phyloP scores from a whole-genome alignment of 1,140 invertebrate species.

The Eurytemora carolleeae region DNA sequence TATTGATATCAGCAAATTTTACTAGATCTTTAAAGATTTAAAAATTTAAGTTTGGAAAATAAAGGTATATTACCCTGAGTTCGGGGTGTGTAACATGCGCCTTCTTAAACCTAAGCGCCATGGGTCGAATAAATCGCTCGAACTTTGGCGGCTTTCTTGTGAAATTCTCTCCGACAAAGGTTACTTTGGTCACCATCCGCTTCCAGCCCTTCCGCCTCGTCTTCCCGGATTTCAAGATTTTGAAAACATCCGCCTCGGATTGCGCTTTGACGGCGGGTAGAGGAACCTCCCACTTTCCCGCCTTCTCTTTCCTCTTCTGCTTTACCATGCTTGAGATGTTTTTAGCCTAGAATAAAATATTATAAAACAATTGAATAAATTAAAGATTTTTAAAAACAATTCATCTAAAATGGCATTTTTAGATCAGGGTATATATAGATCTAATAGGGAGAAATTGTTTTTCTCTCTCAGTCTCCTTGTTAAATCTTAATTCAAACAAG shows the following conservation, averaged over 20 bases:
- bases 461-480: too few relatives aligned
- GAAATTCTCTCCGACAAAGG: slow-evolving; percentile 92
- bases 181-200: slow-evolving; percentile 96
- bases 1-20: too few relatives aligned
- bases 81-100: slow-evolving; percentile 98
- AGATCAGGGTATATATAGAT: too few relatives aligned
- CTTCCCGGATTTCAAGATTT: slow-evolving; percentile 83
- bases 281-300: slow-evolving; percentile 98
- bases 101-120: slow-evolving; percentile 87
- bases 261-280: slow-evolving; percentile 94
- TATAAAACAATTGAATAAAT: too few relatives aligned
- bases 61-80: slow-evolving; percentile 58
- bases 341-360: slow-evolving; percentile 59
- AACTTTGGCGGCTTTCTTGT: slow-evolving; percentile 98
- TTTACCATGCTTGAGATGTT: slow-evolving; percentile 98
- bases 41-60: too few relatives aligned
- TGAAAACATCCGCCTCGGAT: slow-evolving; percentile 95
- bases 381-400: too few relatives aligned
- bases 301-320: slow-evolving; percentile 98
- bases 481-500: too few relatives aligned
- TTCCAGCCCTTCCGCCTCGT: slow-evolving; percentile 94
- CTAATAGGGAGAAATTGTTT: too few relatives aligned
- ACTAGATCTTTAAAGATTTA: too few relatives aligned
- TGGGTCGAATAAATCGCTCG: slow-evolving; percentile 95
- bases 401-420: too few relatives aligned